These are phyloP conservation scores for Pachyseris speciosa DNA, from an alignment of 64 coral and sea anemone species.

Conservation along the genomic window DNA sequence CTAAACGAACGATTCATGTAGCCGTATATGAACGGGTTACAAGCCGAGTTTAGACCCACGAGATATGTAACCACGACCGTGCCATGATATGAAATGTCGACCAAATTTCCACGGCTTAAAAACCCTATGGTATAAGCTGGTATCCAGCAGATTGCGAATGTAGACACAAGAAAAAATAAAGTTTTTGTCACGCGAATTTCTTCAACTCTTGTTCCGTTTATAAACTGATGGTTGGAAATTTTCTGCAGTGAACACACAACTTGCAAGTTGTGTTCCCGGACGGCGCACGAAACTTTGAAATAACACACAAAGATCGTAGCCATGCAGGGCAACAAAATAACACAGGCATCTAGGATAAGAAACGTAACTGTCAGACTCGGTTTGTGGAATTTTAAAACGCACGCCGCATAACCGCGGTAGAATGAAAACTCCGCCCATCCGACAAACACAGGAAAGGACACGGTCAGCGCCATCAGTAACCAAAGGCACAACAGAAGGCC, in stretches of 20 bases:
- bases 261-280: slow-evolving; percentile 38
- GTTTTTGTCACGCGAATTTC: slow-evolving; percentile 67
- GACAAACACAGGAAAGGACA: not conserved
- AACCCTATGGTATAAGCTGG: slow-evolving; percentile 42
- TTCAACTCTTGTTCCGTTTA: slow-evolving; percentile 18
- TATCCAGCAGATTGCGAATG: slow-evolving; percentile 55
- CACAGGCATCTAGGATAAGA: not conserved
- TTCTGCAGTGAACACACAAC: not conserved
- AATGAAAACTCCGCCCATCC: slow-evolving; percentile 62
- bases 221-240: not conserved
- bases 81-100: not conserved
- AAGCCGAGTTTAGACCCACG: slow-evolving; percentile 24
- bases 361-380: slow-evolving; percentile 10
- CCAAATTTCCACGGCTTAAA: slow-evolving; percentile 25
- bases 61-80: slow-evolving; percentile 29
- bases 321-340: slow-evolving; percentile 5
- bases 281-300: slow-evolving; percentile 18
- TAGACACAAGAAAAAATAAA: slow-evolving; percentile 32
- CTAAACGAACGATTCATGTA: slow-evolving; percentile 50
- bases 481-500: slow-evolving; percentile 6
- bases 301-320: slow-evolving; percentile 31
- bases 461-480: slow-evolving; percentile 12
- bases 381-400: slow-evolving; percentile 60
- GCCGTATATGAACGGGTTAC: slow-evolving; percentile 55
- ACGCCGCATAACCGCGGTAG: slow-evolving; percentile 22